Conservation (phyloP, 1,140 invertebrate genomes). For the Ptiloglossa arizonensis region DNA sequence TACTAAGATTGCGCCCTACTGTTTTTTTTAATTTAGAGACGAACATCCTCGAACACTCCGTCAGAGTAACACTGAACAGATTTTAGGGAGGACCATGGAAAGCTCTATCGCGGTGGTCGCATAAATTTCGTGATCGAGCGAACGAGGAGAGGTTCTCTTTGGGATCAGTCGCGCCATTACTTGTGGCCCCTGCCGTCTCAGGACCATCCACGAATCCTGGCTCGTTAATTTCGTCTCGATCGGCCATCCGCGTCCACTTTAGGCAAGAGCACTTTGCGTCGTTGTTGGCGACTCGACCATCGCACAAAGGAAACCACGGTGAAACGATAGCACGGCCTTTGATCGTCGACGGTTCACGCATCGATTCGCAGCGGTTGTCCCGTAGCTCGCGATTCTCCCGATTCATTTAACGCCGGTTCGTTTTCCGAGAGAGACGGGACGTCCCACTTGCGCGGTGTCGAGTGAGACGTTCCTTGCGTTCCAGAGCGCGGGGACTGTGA, state of each 20-base stretch:
- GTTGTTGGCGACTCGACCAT: constrained; percentile 24
- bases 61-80: too few species aligned
- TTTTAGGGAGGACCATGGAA: too few species aligned
- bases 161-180: constrained; percentile 5
- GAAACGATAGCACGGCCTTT: constrained; percentile 51
- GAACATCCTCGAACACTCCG: too few species aligned
- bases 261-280: constrained; percentile 56
- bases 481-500: too few species aligned
- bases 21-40: too few species aligned
- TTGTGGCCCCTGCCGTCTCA: constrained; percentile 54
- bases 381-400: constrained; percentile 4
- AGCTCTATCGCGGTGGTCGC: constrained; percentile 9
- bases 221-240: constrained; percentile 71
- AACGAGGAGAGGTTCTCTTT: neutral
- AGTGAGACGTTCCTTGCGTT: neutral
- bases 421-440: neutral
- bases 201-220: constrained; percentile 68
- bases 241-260: constrained; percentile 64
- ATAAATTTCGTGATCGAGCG: constrained; percentile 66
- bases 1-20: too few species aligned
- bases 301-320: constrained; percentile 45
- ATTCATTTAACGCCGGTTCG: constrained; percentile 13
- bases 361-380: constrained; percentile 27
- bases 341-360: constrained; percentile 51
- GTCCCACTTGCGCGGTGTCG: neutral